Evolutionary conservation across 2,113 vertebrate genomes (phyloP).

Genomic region (Ictidomys tridecemlineatus): DNA sequence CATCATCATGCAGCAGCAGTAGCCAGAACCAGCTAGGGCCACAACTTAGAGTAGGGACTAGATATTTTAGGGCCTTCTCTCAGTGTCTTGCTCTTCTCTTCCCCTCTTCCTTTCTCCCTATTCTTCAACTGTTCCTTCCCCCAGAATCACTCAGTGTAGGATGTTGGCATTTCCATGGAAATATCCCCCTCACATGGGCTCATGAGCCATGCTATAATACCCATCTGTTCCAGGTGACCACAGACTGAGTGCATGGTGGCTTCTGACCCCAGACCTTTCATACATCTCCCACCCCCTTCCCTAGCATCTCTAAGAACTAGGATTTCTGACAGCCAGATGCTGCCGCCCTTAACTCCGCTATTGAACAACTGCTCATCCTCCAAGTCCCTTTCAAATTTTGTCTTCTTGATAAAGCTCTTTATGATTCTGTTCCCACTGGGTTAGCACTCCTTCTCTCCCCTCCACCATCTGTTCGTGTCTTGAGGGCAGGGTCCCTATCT

Average conservation of each 20-base stretch:
- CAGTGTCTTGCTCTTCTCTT: neutral
- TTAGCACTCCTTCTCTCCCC: neutral
- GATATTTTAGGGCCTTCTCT: neutral
- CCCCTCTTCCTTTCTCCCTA: neutral
- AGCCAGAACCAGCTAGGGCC: neutral
- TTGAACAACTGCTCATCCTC: neutral
- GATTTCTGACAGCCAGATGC: neutral
- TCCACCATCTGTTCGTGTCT: neutral
- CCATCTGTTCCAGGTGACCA: neutral
- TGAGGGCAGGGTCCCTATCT: neutral
- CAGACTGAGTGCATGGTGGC: neutral
- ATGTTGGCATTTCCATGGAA: neutral
- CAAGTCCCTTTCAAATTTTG: neutral
- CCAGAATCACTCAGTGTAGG: neutral
- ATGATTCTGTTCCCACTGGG: neutral
- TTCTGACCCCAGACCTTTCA: neutral
- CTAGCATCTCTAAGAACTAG: neutral
- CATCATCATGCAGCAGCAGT: neutral
- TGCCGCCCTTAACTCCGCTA: neutral
- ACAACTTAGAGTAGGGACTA: neutral
- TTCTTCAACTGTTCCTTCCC: neutral
- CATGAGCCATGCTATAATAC: fast-evolving
- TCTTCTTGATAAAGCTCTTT: neutral
- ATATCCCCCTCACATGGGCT: neutral
- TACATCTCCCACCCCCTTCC: neutral